phyloP scores from a whole-genome alignment of 2,888 invertebrate species.

The Dicyrtomina minuta region DNA sequence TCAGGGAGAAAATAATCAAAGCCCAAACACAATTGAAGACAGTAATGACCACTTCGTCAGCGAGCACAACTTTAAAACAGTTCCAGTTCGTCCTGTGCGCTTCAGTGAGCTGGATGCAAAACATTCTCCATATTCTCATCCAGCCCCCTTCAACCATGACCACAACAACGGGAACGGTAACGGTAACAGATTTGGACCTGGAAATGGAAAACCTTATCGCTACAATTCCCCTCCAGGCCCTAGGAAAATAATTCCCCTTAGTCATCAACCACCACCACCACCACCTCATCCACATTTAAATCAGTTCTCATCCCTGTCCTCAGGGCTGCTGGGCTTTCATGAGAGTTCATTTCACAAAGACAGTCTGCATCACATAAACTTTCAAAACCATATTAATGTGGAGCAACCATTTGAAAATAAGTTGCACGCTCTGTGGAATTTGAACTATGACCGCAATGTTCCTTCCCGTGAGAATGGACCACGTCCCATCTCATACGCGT shows the following conservation, averaged over 20 bases:
- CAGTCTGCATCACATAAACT: neutral
- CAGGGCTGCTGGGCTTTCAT: neutral
- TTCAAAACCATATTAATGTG: neutral
- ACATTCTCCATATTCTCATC: neutral
- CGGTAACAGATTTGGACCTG: too few species aligned
- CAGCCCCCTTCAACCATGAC: too few species aligned
- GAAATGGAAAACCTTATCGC: neutral
- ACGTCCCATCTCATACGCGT: too few species aligned
- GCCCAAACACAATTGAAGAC: too few species aligned
- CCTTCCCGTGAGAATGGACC: neutral
- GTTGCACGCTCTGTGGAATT: neutral
- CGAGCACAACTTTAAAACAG: neutral
- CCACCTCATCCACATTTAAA: too few species aligned
- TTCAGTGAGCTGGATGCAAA: neutral
- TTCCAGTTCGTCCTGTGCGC: neutral
- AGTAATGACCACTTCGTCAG: neutral
- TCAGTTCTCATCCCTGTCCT: neutral
- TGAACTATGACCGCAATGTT: neutral
- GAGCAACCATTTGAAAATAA: neutral
- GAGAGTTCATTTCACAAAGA: neutral
- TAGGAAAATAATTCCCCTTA: neutral
- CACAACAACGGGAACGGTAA: too few species aligned
- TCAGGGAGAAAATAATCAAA: neutral
- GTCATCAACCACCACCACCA: neutral
- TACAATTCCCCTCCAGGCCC: neutral